These are phyloP conservation scores for Nasonovia ribisnigri DNA, from an alignment of 2,888 invertebrate species.

Conservation along the genomic window DNA sequence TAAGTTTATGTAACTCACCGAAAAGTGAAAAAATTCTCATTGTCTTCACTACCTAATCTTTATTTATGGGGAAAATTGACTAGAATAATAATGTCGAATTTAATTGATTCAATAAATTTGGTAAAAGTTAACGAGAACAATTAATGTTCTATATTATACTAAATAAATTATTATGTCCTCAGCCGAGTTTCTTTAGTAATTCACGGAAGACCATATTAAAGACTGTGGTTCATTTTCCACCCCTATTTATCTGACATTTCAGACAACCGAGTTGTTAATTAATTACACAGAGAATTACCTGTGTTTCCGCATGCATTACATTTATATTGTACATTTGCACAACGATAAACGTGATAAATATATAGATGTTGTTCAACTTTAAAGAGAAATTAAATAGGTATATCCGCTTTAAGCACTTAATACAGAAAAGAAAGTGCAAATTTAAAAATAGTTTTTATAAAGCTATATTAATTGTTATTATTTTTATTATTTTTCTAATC, in stretches of 20 bases:
- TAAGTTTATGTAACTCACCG: not conserved
- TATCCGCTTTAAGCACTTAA: not conserved
- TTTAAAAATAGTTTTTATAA: not conserved
- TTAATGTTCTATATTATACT: not conserved
- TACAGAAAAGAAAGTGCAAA: slow-evolving; percentile 1
- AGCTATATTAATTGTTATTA: not conserved
- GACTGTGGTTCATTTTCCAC: slow-evolving; percentile 48
- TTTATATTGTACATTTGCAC: not conserved
- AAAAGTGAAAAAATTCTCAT: not conserved
- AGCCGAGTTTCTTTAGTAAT: slow-evolving; percentile 5
- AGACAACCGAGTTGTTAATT: slow-evolving; percentile 50
- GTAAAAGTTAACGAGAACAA: not conserved
- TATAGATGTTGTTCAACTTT: slow-evolving; percentile 15
- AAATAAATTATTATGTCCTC: slow-evolving; percentile 43
- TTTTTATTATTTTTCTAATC: not conserved
- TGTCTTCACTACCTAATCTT: not conserved
- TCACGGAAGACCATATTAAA: slow-evolving; percentile 32
- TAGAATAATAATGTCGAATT: not conserved
- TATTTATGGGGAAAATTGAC: not conserved
- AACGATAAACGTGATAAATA: slow-evolving; percentile 16
- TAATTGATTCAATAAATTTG: not conserved
- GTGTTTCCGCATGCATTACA: not conserved
- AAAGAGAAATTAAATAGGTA: slow-evolving; percentile 3
- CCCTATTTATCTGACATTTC: slow-evolving; percentile 39
- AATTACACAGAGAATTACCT: slow-evolving; percentile 41